Conservation (phyloP, 2,888 invertebrate species). For the Ophraella communa region DNA sequence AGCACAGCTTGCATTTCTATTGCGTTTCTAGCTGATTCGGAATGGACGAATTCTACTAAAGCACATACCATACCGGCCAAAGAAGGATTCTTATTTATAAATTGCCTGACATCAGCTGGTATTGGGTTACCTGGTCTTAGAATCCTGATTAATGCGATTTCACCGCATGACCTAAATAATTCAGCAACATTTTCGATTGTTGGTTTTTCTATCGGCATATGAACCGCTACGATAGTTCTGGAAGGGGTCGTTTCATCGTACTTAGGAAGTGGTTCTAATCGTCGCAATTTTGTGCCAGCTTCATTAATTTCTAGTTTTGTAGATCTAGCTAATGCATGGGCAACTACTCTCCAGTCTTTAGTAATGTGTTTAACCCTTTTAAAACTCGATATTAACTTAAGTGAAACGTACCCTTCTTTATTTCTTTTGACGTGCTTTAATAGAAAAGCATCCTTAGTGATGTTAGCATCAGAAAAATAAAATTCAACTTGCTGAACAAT, state of each 20-base stretch:
- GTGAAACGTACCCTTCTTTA: slow-evolving; percentile 93
- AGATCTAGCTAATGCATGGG: slow-evolving; percentile 80
- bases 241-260: slow-evolving; percentile 94
- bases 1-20: slow-evolving; percentile 71
- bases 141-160: slow-evolving; percentile 87
- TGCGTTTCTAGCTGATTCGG: slow-evolving; percentile 84
- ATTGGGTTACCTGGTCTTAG: slow-evolving; percentile 88
- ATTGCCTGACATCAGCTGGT: slow-evolving; percentile 89
- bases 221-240: slow-evolving; percentile 86
- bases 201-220: slow-evolving; percentile 83
- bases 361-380: slow-evolving; percentile 93
- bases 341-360: slow-evolving; percentile 93
- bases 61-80: slow-evolving; percentile 87
- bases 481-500: slow-evolving; percentile 91
- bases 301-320: slow-evolving; percentile 88
- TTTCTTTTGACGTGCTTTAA: slow-evolving; percentile 93
- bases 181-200: slow-evolving; percentile 92
- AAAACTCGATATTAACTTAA: slow-evolving; percentile 94
- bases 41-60: slow-evolving; percentile 88
- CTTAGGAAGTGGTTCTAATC: slow-evolving; percentile 83
- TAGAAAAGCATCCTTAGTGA: slow-evolving; percentile 93
- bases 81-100: slow-evolving; percentile 89
- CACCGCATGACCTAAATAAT: slow-evolving; percentile 86
- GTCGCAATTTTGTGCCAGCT: slow-evolving; percentile 86
- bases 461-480: slow-evolving; percentile 94